These are phyloP conservation scores for Donacobius atricapilla DNA, from an alignment of 2,113 vertebrate genomes.

Conservation along the genomic window DNA sequence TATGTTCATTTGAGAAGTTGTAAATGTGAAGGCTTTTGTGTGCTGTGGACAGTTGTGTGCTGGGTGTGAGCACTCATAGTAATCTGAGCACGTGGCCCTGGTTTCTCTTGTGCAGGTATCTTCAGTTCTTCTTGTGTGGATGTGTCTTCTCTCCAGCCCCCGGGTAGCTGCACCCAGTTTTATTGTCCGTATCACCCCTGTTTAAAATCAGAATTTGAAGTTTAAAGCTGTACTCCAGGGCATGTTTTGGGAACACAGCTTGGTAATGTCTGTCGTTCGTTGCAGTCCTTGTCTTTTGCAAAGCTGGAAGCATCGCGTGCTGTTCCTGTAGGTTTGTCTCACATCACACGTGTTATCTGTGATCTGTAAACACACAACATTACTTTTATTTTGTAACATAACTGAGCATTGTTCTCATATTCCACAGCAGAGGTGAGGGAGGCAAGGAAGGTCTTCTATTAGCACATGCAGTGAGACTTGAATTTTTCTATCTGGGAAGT, in stretches of 20 bases:
- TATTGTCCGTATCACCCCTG: not conserved
- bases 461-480: not conserved
- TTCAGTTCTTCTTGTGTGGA: not conserved
- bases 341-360: not conserved
- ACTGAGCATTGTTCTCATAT: not conserved
- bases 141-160: not conserved
- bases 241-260: not conserved
- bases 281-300: not conserved
- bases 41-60: not conserved
- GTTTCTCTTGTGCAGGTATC: not conserved
- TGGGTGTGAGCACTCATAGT: not conserved
- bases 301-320: not conserved
- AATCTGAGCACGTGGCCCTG: not conserved
- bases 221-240: not conserved
- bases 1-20: not conserved
- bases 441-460: not conserved
- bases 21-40: not conserved
- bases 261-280: not conserved
- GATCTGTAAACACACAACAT: not conserved
- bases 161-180: not conserved
- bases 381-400: not conserved
- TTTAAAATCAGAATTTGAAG: not conserved
- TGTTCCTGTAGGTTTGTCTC: not conserved
- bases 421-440: not conserved
- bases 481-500: not conserved